Evolutionary conservation across 2,113 vertebrate genomes (phyloP).

Genomic region (Pardalotus punctatus): DNA sequence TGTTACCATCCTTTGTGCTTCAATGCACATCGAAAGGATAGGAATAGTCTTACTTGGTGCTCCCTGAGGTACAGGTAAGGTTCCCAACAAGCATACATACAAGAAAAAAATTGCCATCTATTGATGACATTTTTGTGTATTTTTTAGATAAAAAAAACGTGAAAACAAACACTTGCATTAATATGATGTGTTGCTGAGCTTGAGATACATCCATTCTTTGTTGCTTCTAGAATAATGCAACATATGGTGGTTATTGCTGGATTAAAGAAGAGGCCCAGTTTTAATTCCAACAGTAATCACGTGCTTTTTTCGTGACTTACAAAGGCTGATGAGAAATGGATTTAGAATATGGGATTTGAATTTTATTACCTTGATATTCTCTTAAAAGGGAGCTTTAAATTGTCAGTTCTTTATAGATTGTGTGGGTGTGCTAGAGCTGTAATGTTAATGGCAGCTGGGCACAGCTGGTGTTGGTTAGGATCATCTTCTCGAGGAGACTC

Average conservation of each 20-base stretch:
- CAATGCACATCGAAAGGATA: background rate
- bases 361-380: slow-evolving; percentile 39
- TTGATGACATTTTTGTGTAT: background rate
- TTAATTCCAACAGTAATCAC: background rate
- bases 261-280: slow-evolving; percentile 9
- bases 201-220: background rate
- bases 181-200: background rate
- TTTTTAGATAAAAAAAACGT: background rate
- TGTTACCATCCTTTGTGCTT: background rate
- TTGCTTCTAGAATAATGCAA: background rate
- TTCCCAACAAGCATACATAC: background rate
- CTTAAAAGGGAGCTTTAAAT: slow-evolving; percentile 13
- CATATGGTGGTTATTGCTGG: slow-evolving; percentile 33
- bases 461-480: slow-evolving; percentile 3
- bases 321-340: slow-evolving; percentile 4
- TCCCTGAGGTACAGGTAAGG: background rate
- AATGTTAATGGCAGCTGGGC: background rate
- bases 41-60: background rate
- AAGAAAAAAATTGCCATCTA: background rate
- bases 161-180: background rate
- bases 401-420: background rate
- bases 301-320: background rate
- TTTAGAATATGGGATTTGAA: slow-evolving; percentile 29
- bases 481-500: background rate
- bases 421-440: background rate